Percentiles rank a stretch among this genome's conserved stretches.
phyloP scores from a whole-genome alignment of 2,113 vertebrate species.

The Narcine bancroftii region DNA sequence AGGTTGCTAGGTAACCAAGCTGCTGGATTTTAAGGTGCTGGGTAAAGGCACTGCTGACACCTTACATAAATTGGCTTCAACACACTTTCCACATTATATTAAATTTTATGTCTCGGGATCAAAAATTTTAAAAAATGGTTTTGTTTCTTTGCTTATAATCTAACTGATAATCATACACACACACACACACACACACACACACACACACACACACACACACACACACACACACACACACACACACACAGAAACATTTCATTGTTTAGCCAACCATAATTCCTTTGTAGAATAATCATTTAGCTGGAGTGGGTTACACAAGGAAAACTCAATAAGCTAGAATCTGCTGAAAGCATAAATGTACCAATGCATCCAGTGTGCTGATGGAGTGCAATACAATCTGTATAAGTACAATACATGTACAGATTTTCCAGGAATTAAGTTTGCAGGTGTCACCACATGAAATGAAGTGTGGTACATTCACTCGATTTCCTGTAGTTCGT shows the following conservation, averaged over 20 bases:
- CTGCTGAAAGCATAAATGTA: not conserved
- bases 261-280: not conserved
- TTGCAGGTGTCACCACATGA: not conserved
- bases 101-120: not conserved
- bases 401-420: not conserved
- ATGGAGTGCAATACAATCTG: no score
- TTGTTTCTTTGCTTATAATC: not conserved
- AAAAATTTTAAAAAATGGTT: not conserved
- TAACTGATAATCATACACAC: no score
- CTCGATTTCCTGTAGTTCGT: not conserved
- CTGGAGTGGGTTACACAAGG: not conserved
- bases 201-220: no score
- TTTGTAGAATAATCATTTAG: not conserved
- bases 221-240: no score
- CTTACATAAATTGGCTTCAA: not conserved
- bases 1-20: slow-evolving; percentile 35
- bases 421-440: not conserved
- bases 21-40: slow-evolving; percentile 29
- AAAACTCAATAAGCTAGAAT: not conserved
- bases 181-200: no score
- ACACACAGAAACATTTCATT: not conserved
- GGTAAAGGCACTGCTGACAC: slow-evolving; percentile 6
- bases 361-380: not conserved
- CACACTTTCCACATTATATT: slow-evolving; percentile 20
- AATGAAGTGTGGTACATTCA: not conserved